Conservation (phyloP, 2,888 invertebrate species). For the Falcaria lacertinaria region DNA sequence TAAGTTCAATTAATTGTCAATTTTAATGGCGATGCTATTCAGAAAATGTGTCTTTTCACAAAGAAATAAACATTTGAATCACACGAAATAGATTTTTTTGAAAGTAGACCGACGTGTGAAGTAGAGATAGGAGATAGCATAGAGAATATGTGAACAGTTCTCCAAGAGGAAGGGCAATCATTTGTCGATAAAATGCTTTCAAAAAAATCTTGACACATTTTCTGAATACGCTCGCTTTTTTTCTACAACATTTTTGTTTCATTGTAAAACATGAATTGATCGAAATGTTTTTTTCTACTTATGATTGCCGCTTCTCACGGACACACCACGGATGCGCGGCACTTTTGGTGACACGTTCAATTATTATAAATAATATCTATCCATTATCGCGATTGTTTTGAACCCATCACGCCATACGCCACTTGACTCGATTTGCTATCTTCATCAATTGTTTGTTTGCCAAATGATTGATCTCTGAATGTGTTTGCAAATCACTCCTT, state of each 20-base stretch:
- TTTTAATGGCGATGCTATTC: conserved; percentile 73
- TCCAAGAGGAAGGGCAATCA: conserved; percentile 70
- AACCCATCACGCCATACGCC: conserved; percentile 55
- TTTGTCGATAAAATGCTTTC: conserved; percentile 74
- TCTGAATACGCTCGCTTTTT: conserved; percentile 79
- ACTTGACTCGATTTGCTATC: conserved; percentile 48
- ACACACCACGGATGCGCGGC: conserved; percentile 70
- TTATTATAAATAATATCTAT: no score
- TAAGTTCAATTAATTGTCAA: conserved; percentile 27
- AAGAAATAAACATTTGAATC: conserved; percentile 80
- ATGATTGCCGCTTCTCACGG: conserved; percentile 80
- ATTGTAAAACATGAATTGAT: conserved; percentile 56
- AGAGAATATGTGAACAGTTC: conserved; percentile 26
- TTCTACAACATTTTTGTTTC: conserved; percentile 34
- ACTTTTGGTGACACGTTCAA: conserved; percentile 65
- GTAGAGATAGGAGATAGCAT: conserved; percentile 63
- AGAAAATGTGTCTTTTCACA: conserved; percentile 89
- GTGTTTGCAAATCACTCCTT: background rate
- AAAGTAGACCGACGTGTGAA: conserved; percentile 78
- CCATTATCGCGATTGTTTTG: conserved; percentile 27
- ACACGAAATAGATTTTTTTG: conserved; percentile 81
- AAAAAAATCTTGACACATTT: conserved; percentile 85
- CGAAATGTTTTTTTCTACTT: conserved; percentile 76
- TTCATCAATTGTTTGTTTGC: conserved; percentile 1
- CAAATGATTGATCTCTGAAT: conserved; percentile 1